Evolutionary conservation across 1,140 invertebrate species (phyloP).

Genomic region (Brachionus angularis): DNA sequence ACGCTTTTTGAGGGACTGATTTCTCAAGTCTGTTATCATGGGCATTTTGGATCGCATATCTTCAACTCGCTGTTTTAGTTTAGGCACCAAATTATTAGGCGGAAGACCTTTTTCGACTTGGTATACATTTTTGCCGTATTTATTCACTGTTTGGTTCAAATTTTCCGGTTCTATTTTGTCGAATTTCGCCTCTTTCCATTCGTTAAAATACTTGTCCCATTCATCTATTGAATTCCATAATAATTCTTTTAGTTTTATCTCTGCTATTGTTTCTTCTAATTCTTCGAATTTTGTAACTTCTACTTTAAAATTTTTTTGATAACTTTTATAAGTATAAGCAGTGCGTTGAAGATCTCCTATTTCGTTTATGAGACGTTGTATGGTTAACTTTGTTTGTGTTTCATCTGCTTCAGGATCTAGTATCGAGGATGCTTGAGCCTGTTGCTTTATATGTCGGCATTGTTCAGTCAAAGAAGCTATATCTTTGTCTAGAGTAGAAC

Average conservation of each 20-base stretch:
- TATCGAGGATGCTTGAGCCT: constrained; percentile 65
- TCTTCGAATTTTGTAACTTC: constrained; percentile 74
- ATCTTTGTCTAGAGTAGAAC: constrained; percentile 56
- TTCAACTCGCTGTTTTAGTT: constrained; percentile 56
- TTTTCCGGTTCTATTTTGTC: constrained; percentile 68
- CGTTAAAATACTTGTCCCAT: constrained; percentile 65
- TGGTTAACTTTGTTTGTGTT: constrained; percentile 62
- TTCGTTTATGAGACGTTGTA: constrained; percentile 64
- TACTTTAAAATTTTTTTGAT: constrained; percentile 62
- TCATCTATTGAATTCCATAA: constrained; percentile 71
- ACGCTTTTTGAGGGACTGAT: constrained; percentile 54
- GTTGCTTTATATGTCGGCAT: constrained; percentile 57
- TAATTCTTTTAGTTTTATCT: constrained; percentile 71
- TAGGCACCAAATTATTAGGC: constrained; percentile 55
- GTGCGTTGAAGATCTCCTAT: constrained; percentile 64
- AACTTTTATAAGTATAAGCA: constrained; percentile 65
- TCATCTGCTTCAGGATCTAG: constrained; percentile 68
- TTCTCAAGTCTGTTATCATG: constrained; percentile 57
- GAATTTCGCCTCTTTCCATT: constrained; percentile 68
- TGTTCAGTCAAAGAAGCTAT: constrained; percentile 57
- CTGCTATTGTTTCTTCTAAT: constrained; percentile 70
- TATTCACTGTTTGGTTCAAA: constrained; percentile 65
- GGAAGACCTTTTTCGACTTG: constrained; percentile 70
- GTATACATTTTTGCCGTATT: constrained; percentile 68
- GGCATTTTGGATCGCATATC: constrained; percentile 57